Percentiles rank a stretch among this genome's conserved stretches.
phyloP scores from a whole-genome alignment of 2,888 invertebrate genomes.

The Apamea crenata region DNA sequence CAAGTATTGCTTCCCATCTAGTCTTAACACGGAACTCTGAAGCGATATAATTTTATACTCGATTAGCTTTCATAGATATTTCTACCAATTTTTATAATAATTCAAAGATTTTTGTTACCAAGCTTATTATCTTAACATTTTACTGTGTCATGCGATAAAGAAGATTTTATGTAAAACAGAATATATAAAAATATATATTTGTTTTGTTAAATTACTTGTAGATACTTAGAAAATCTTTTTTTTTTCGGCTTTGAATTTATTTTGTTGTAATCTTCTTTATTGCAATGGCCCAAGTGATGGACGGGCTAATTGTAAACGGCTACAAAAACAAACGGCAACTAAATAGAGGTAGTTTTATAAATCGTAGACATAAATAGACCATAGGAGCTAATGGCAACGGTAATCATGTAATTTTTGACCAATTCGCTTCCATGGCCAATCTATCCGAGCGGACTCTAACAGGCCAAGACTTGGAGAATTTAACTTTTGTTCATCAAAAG shows the following conservation, averaged over 20 bases:
- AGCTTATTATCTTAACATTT: constrained; percentile 65
- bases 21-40: constrained; percentile 62
- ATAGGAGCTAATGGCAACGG: constrained; percentile 67
- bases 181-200: constrained; percentile 6
- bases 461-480: constrained; percentile 33
- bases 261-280: constrained; percentile 56
- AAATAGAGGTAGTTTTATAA: constrained; percentile 78
- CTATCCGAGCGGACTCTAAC: constrained; percentile 60
- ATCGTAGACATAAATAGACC: constrained; percentile 70
- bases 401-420: constrained; percentile 74
- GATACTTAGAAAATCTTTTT: constrained; percentile 19
- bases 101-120: constrained; percentile 77
- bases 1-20: constrained; percentile 32
- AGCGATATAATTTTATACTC: constrained; percentile 62
- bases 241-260: constrained; percentile 12
- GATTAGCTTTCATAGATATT: constrained; percentile 72
- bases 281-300: constrained; percentile 50
- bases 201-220: constrained; percentile 38
- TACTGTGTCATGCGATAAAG: constrained; percentile 64
- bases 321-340: constrained; percentile 71
- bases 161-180: constrained; percentile 20
- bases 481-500: constrained; percentile 9
- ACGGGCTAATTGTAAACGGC: constrained; percentile 74
- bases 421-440: constrained; percentile 77
- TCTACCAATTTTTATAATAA: constrained; percentile 69